Conservation (phyloP, 2,113 vertebrate species). For the Scalopus aquaticus region DNA sequence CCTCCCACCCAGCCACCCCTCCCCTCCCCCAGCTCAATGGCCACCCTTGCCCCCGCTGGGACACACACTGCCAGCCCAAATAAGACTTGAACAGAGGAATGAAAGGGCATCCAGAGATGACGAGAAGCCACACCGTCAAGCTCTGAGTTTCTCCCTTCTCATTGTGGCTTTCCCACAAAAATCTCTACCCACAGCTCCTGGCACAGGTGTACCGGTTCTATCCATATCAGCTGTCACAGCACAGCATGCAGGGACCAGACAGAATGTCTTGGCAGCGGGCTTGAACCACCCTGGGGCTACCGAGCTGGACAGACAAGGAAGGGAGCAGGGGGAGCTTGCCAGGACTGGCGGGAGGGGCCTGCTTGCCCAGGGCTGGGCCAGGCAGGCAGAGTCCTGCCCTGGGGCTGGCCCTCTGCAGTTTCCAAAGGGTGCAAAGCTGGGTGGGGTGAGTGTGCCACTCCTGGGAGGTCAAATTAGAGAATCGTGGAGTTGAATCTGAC, state of each 20-base stretch:
- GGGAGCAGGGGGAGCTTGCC: neutral
- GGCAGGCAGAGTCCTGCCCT: neutral
- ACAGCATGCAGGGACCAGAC: neutral
- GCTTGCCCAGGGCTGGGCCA: neutral
- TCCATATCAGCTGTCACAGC: neutral
- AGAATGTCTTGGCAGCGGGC: constrained; percentile 24
- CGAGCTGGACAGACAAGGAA: neutral
- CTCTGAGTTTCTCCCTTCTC: neutral
- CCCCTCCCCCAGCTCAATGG: too few relatives aligned
- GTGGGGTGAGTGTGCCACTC: neutral
- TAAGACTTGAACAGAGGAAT: neutral
- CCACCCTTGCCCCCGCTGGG: neutral
- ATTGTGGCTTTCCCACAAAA: neutral
- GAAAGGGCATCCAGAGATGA: neutral
- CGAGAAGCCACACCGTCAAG: neutral
- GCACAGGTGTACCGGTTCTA: neutral
- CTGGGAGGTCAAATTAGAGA: neutral
- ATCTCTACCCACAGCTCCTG: neutral
- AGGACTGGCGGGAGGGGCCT: neutral
- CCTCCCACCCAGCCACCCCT: neutral
- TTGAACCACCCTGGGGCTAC: neutral
- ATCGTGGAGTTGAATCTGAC: neutral
- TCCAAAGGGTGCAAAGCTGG: neutral
- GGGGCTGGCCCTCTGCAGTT: neutral
- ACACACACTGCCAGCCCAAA: neutral